These are phyloP conservation scores for Charadrius vociferus DNA, from an alignment of 2,113 vertebrate genomes.

Conservation along the genomic window DNA sequence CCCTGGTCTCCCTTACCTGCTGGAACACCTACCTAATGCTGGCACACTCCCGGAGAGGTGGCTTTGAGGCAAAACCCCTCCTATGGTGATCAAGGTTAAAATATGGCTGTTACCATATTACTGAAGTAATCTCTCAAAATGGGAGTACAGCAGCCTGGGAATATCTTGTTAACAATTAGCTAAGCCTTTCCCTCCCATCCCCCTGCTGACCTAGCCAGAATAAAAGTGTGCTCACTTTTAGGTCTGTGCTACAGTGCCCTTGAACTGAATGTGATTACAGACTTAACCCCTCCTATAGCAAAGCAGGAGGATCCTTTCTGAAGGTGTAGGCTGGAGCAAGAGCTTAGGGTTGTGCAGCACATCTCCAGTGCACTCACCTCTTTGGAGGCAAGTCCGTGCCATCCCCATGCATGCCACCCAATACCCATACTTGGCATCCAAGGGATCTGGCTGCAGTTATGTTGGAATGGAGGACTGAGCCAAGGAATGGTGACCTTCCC, in stretches of 20 bases:
- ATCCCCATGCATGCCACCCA: too few relatives aligned
- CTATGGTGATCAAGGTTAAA: neutral
- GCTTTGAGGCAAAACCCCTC: neutral
- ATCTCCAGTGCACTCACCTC: neutral
- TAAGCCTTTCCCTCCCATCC: neutral
- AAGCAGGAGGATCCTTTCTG: neutral
- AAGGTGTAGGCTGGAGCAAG: neutral
- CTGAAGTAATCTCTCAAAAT: neutral
- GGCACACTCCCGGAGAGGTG: neutral
- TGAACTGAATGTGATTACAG: neutral
- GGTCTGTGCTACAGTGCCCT: neutral
- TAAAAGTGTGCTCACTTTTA: neutral
- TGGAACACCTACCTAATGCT: neutral
- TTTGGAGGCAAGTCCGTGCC: neutral
- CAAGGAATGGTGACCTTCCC: neutral
- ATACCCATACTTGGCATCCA: accelerated
- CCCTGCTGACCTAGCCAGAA: neutral
- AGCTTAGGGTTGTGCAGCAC: neutral
- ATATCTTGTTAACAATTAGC: neutral
- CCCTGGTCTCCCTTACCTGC: neutral
- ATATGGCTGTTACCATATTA: neutral
- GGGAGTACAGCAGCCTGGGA: neutral
- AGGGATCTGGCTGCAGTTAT: neutral
- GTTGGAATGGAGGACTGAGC: neutral
- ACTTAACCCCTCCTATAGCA: neutral